phyloP scores from a whole-genome alignment of 92 coral and sea anemone genomes.

The Muricea muricata region DNA sequence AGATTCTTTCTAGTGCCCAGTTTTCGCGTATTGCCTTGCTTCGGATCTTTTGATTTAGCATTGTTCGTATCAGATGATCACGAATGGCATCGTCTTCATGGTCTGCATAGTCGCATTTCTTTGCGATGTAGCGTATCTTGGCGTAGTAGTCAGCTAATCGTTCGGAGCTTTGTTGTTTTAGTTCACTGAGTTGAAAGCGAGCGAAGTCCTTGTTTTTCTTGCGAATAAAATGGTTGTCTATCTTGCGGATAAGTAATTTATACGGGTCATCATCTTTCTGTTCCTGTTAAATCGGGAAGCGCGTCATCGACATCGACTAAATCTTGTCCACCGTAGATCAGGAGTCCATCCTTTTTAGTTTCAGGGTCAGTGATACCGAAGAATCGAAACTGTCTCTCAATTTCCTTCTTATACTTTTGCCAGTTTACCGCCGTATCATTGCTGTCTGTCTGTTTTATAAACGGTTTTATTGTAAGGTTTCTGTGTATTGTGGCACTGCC shows the following conservation, averaged over 20 bases:
- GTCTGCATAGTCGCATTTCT: no score
- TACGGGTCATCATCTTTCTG: slow-evolving; percentile 33
- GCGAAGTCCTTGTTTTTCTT: no score
- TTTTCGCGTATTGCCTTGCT: slow-evolving; percentile 43
- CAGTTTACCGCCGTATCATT: slow-evolving; percentile 43
- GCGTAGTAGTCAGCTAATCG: no score
- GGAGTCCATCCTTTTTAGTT: slow-evolving; percentile 47
- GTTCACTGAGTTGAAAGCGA: slow-evolving; percentile 55
- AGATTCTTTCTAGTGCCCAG: slow-evolving; percentile 41
- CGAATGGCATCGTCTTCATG: no score
- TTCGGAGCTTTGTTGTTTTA: slow-evolving; percentile 43
- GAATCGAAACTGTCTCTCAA: slow-evolving; percentile 57
- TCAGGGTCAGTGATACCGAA: slow-evolving; percentile 38
- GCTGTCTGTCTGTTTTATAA: slow-evolving; percentile 27
- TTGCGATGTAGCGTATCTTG: slow-evolving; percentile 53
- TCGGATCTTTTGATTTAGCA: slow-evolving; percentile 41
- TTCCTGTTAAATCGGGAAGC: slow-evolving; percentile 38
- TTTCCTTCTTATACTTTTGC: slow-evolving; percentile 56
- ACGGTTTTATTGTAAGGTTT: slow-evolving; percentile 45
- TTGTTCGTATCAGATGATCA: slow-evolving; percentile 60
- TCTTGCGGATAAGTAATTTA: slow-evolving; percentile 33
- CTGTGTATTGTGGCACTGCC: slow-evolving; percentile 24
- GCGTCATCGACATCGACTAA: slow-evolving; percentile 44
- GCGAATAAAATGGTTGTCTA: slow-evolving; percentile 59
- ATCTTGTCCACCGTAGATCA: slow-evolving; percentile 51